Evolutionary conservation across 2,113 vertebrate genomes (phyloP).

Genomic region (Glaucidium brasilianum): DNA sequence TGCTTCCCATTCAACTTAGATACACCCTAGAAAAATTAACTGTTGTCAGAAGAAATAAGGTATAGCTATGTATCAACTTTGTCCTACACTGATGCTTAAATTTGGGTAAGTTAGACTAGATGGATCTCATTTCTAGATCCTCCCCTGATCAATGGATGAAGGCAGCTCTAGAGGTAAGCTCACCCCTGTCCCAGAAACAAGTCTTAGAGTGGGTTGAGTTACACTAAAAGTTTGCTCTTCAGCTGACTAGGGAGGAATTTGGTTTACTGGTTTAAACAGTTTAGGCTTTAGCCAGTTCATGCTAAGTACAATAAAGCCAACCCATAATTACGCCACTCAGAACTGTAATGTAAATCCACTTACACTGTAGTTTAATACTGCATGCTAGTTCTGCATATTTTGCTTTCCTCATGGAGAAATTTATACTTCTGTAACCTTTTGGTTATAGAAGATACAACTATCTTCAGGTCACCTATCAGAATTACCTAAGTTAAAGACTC

Average conservation of each 20-base stretch:
- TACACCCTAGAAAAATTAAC: not conserved
- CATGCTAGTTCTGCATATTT: not conserved
- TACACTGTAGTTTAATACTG: not conserved
- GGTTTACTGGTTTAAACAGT: not conserved
- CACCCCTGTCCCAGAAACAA: not conserved
- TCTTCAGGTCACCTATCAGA: not conserved
- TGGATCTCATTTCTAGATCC: not conserved
- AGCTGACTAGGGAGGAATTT: not conserved
- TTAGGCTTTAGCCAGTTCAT: not conserved
- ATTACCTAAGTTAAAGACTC: not conserved
- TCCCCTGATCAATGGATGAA: not conserved
- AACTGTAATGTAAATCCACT: not conserved
- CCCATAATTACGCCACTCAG: fast-evolving
- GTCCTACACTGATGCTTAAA: not conserved
- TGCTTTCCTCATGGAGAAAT: not conserved
- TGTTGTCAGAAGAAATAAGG: not conserved
- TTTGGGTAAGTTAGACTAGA: not conserved
- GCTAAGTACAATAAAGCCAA: not conserved
- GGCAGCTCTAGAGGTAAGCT: not conserved
- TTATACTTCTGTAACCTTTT: not conserved
- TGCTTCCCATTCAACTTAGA: not conserved
- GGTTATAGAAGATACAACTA: not conserved
- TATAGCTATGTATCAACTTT: not conserved
- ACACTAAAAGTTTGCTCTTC: not conserved
- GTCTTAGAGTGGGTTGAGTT: not conserved